Conservation (phyloP, 2,888 invertebrate genomes). For the Chromoteleia sp. region DNA sequence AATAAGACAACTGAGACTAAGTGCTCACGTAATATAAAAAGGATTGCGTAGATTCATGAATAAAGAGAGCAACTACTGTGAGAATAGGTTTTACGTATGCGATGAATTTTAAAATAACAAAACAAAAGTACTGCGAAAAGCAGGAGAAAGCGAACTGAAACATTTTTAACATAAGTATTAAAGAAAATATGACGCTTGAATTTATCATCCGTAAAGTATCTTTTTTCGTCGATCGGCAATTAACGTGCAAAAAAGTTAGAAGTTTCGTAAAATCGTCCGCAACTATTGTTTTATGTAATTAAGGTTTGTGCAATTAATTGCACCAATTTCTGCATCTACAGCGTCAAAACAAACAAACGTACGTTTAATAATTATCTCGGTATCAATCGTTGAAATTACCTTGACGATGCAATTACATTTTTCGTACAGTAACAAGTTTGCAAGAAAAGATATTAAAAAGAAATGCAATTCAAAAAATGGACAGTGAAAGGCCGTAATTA, state of each 20-base stretch:
- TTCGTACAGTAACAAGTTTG: not conserved
- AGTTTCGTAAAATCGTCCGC: slow-evolving; percentile 42
- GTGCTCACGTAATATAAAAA: not conserved
- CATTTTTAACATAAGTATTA: slow-evolving; percentile 35
- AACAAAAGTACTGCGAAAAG: slow-evolving; percentile 15
- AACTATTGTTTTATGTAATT: slow-evolving; percentile 43
- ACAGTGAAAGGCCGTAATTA: slow-evolving; percentile 49
- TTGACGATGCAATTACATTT: slow-evolving; percentile 15
- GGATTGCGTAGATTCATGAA: not conserved
- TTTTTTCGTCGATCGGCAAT: slow-evolving; percentile 32
- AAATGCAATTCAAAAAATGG: not conserved
- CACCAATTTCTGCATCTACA: slow-evolving; percentile 18
- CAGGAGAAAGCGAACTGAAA: slow-evolving; percentile 38
- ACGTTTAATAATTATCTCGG: not conserved
- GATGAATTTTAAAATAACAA: slow-evolving; percentile 45
- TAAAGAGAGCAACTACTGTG: slow-evolving; percentile 2
- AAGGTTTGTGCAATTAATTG: slow-evolving; percentile 58
- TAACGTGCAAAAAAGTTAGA: slow-evolving; percentile 31
- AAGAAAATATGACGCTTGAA: slow-evolving; percentile 43
- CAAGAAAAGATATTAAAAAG: not conserved
- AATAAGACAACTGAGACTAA: too few species aligned
- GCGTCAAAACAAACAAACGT: not conserved
- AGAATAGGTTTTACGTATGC: not conserved
- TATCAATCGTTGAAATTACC: slow-evolving; percentile 7
- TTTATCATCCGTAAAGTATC: slow-evolving; percentile 61